Evolutionary conservation across 2,888 invertebrate species (phyloP).

Genomic region (Tryphoninae sp.): DNA sequence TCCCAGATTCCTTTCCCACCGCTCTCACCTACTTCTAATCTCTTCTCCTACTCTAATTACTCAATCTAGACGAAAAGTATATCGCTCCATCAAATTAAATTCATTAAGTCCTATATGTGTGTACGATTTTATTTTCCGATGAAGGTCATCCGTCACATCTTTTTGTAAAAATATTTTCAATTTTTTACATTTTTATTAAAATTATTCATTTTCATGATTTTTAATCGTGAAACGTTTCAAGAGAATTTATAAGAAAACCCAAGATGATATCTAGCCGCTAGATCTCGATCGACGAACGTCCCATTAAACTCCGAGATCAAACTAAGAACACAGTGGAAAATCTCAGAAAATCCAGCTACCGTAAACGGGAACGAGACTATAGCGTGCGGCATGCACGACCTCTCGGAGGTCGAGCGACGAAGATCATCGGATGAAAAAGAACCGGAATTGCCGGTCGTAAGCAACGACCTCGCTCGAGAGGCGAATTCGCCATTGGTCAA

Average conservation of each 20-base stretch:
- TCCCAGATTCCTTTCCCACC: too few relatives aligned
- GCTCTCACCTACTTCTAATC: too few relatives aligned
- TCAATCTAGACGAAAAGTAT: too few relatives aligned
- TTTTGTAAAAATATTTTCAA: too few relatives aligned
- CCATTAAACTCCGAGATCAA: background rate
- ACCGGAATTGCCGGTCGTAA: constrained; percentile 54
- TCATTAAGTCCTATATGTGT: too few relatives aligned
- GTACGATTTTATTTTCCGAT: too few relatives aligned
- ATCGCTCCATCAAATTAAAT: too few relatives aligned
- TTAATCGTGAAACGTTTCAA: background rate
- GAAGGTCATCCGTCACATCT: too few relatives aligned
- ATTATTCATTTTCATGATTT: background rate
- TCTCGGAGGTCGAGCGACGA: constrained; percentile 35
- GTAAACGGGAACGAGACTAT: background rate
- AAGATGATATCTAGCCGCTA: background rate
- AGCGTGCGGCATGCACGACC: background rate
- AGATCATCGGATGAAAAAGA: constrained; percentile 35
- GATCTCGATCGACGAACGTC: background rate
- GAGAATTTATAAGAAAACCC: background rate
- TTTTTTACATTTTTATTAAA: too few relatives aligned
- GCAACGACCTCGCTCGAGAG: constrained; percentile 34
- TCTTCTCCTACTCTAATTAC: too few relatives aligned
- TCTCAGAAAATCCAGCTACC: constrained; percentile 6
- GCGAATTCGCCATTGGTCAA: background rate
- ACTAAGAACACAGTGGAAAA: background rate